These are phyloP conservation scores for Anarrhichthys ocellatus DNA, from an alignment of 2,113 vertebrate genomes.

Conservation along the genomic window DNA sequence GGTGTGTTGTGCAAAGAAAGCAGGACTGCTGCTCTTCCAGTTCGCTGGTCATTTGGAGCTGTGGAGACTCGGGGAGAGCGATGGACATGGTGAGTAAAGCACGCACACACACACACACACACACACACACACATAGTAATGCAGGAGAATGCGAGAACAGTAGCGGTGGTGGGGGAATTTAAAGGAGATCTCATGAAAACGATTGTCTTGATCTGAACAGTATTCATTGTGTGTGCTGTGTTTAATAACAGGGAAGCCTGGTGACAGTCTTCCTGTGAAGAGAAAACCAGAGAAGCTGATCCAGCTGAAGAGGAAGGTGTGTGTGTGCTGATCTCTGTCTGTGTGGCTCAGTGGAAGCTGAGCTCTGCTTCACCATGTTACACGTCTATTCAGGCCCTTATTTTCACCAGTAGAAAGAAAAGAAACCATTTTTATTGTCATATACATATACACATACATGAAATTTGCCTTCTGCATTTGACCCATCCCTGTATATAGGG, in stretches of 20 bases:
- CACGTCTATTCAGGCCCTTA: too few relatives aligned
- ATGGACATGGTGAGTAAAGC: constrained; percentile 82
- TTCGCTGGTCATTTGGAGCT: constrained; percentile 92
- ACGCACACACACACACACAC: not conserved
- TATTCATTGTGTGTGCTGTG: not conserved
- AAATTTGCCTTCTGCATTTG: too few relatives aligned
- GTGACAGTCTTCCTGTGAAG: constrained; percentile 86
- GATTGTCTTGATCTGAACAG: not conserved
- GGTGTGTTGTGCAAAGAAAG: constrained; percentile 90
- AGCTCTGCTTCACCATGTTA: not conserved
- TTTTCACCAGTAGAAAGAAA: too few relatives aligned
- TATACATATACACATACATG: too few relatives aligned
- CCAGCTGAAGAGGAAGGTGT: constrained; percentile 93
- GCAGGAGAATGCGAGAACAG: not conserved
- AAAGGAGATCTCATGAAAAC: not conserved
- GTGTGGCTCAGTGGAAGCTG: not conserved
- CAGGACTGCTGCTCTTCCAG: constrained; percentile 93
- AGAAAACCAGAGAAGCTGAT: constrained; percentile 91
- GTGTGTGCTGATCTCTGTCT: not conserved
- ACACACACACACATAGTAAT: not conserved
- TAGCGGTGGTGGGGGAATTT: too few relatives aligned
- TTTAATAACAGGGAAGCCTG: constrained; percentile 84
- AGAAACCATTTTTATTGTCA: too few relatives aligned
- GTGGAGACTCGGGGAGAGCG: constrained; percentile 92
- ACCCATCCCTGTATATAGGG: too few relatives aligned